Percentiles rank a stretch among this genome's conserved stretches.
phyloP scores from a whole-genome alignment of 2,888 invertebrate species.

The Melitaea athalia region DNA sequence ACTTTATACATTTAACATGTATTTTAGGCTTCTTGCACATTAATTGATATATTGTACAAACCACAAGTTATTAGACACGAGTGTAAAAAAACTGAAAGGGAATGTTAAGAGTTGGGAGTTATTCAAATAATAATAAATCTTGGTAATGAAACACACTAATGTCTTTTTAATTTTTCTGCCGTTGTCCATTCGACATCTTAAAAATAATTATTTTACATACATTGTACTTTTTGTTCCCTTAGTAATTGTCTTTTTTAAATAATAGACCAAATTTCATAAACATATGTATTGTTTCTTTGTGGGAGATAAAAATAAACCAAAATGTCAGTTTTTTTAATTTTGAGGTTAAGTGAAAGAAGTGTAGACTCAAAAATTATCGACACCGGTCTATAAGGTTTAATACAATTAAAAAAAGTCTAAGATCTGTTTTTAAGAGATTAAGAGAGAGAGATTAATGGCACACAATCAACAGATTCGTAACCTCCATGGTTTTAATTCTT shows the following conservation, averaged over 20 bases:
- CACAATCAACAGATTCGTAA: slow-evolving; percentile 38
- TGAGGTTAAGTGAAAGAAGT: too few relatives aligned
- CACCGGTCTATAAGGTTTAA: background rate
- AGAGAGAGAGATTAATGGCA: slow-evolving; percentile 61
- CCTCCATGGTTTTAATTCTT: background rate
- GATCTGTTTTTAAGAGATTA: too few relatives aligned
- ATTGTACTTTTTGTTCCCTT: too few relatives aligned
- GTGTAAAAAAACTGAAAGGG: slow-evolving; percentile 57
- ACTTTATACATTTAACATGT: slow-evolving; percentile 1
- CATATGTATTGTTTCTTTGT: too few relatives aligned
- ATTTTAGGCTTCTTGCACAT: slow-evolving; percentile 2
- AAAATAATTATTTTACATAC: too few relatives aligned
- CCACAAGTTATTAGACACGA: slow-evolving; percentile 54
- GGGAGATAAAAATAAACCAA: too few relatives aligned
- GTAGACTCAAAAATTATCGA: background rate
- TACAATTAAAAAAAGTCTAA: slow-evolving; percentile 3
- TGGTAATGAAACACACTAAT: slow-evolving; percentile 57
- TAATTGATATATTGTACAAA: slow-evolving; percentile 41
- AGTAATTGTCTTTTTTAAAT: too few relatives aligned
- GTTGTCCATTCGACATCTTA: background rate
- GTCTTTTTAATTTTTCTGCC: background rate
- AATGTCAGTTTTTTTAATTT: too few relatives aligned
- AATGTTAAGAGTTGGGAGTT: slow-evolving; percentile 61
- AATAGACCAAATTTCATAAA: too few relatives aligned
- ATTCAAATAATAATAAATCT: slow-evolving; percentile 66